Evolutionary conservation across 2,113 vertebrate genomes (phyloP).

Genomic region (Sus scrofa): T2T-Sscrofa CM000824.6:62766001-62766500

Average conservation of each 20-base stretch:
- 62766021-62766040: not conserved
- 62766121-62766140: not conserved
- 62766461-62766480: not conserved
- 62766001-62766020: not conserved
- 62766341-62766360: not conserved
- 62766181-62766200: not conserved
- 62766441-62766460: not conserved
- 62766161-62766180: not conserved
- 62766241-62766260: not conserved
- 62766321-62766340: not conserved
- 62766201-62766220: not conserved
- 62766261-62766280: not conserved
- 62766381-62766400: conserved; percentile 41
- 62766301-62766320: not conserved
- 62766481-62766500: not conserved
- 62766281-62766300: not conserved
- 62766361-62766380: conserved; percentile 9
- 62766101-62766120: not conserved
- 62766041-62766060: not conserved
- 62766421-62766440: not conserved
- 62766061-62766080: not conserved
- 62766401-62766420: not conserved
- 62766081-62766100: not conserved
- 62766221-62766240: not conserved
- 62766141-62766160: not conserved